Base-by-base conservation (phyloP, 2,113 vertebrate genomes). In the Dendrocopos noguchii region DNA sequence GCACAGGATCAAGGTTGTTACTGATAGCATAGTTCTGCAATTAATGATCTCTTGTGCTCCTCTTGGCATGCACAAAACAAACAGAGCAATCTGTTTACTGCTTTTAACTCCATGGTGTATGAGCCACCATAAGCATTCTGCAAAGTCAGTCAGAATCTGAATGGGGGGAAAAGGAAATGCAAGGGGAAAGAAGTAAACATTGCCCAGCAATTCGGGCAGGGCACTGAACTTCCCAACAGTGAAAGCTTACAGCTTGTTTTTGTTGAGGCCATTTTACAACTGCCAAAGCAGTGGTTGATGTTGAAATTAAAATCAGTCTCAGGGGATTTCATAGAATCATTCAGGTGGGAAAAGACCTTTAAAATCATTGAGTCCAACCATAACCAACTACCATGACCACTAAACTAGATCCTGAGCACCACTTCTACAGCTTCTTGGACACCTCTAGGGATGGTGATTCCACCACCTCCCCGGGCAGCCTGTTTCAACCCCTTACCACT, bases 191-290 rank as follows among this genome's bases (percentile, higher is more conserved):
- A 84, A 65, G 47, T 59, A 46, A 80, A 70, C 74, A 39, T 21
- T 80, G 34, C 25, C 12, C 20, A 12, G 72, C 19, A 53, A 4
- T 71, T 64, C 22, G 44, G 22, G 59, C 36, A 47, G 70, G 29
- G 61, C 24, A 85, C 81, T 76, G 63, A 68, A 63, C 90, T 80
- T 72, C 55, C 21, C 46, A 70, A 5, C 1, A 18, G 60, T 1
- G 0, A 55, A 61, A 47, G 68, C 52, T 87, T 14, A 56, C 46
- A 71, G 42, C 0, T 0, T 73, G 6, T 71, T 83, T 79, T 61
- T 0, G 0, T 6, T 47, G 50, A 64, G 72, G 82, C 64, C 2
- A 7, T 60, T 78, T 89, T 9, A 50, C 0, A 44, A 0, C 34
- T 88, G 60, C 74, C 56, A 28, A 42, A 53, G 87, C 61, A 47